Evolutionary conservation across 2,888 invertebrate genomes (phyloP).

Genomic region (Dorcus parallelipipedus): DNA sequence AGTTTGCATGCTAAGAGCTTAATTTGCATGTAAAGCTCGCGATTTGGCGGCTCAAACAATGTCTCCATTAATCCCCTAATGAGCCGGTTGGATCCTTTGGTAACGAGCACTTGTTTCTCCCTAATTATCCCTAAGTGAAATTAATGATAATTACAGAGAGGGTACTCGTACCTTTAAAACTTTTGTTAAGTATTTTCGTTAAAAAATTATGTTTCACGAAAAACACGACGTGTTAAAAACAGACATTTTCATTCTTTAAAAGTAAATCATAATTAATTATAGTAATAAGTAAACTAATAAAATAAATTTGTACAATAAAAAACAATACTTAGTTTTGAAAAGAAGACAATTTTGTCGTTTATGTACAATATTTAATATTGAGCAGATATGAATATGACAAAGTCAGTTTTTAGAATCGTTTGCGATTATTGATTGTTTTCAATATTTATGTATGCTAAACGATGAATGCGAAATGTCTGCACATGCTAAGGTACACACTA

Average conservation of each 20-base stretch:
- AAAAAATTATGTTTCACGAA: too few species aligned
- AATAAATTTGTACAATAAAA: too few species aligned
- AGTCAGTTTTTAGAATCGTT: too few species aligned
- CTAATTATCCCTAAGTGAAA: slow-evolving; percentile 39
- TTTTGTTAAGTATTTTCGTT: too few species aligned
- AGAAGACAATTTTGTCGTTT: too few species aligned
- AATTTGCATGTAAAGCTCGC: slow-evolving; percentile 48
- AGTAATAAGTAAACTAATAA: too few species aligned
- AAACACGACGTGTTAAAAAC: too few species aligned
- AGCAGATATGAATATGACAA: too few species aligned
- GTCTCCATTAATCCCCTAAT: slow-evolving; percentile 49
- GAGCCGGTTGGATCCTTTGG: slow-evolving; percentile 32
- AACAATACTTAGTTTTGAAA: too few species aligned
- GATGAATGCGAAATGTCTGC: slow-evolving; percentile 16
- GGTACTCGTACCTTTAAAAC: neutral
- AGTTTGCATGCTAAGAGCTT: slow-evolving; percentile 49
- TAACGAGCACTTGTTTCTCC: slow-evolving; percentile 26
- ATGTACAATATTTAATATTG: too few species aligned
- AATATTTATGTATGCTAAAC: slow-evolving; percentile 14
- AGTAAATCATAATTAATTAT: too few species aligned
- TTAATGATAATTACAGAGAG: slow-evolving; percentile 31
- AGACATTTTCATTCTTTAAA: too few species aligned
- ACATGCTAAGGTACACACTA: slow-evolving; percentile 6
- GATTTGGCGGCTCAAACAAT: slow-evolving; percentile 46
- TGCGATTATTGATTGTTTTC: slow-evolving; percentile 14